These are phyloP conservation scores for Gorilla gorilla DNA, from an alignment of 2,113 vertebrate genomes.

Conservation along the genomic window DNA sequence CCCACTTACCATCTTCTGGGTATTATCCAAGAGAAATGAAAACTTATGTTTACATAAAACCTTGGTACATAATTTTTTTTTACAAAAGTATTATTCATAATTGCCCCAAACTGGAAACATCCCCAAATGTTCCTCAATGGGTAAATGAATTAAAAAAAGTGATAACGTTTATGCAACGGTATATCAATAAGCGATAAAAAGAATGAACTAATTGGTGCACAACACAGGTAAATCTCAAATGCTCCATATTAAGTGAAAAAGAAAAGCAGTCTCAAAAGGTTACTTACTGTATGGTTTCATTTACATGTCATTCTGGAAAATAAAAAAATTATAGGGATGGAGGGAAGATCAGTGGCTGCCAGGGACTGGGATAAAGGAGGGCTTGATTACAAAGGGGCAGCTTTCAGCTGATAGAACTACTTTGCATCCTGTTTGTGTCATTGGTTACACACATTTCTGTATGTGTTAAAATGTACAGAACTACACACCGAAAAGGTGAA, in stretches of 20 bases:
- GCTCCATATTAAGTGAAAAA: neutral
- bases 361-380: too few species aligned
- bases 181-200: neutral
- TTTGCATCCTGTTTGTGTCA: neutral
- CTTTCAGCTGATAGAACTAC: neutral
- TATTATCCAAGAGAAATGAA: conserved; percentile 1
- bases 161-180: neutral
- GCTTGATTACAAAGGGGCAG: neutral
- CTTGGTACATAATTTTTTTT: neutral
- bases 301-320: neutral
- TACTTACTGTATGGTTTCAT: neutral
- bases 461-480: neutral
- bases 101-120: neutral
- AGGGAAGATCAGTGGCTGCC: neutral
- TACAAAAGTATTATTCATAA: neutral
- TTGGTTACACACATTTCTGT: neutral
- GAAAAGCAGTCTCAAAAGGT: neutral
- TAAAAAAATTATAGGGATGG: neutral
- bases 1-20: neutral
- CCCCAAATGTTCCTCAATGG: neutral
- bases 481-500: neutral
- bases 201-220: neutral
- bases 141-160: neutral
- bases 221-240: neutral
- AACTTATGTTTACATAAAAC: neutral